Base-by-base conservation (phyloP, 2,888 invertebrate species). In the Pseudococcus longispinus region DNA sequence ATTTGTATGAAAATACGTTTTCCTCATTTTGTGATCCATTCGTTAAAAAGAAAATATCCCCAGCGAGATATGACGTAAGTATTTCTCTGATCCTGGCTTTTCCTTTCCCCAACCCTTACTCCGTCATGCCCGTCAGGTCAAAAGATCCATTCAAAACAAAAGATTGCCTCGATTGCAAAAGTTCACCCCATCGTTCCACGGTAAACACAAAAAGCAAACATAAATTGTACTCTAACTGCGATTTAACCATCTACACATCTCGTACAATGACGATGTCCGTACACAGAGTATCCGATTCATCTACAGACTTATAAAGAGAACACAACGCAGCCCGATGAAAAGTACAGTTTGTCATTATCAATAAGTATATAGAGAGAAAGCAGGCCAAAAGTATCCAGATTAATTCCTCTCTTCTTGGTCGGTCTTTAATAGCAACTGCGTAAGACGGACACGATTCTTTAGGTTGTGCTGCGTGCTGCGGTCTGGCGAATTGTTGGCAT, bases 401-500 rank as follows among this genome's bases (percentile, higher is more conserved):
- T 80, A 80, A 80, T 80, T 80, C 32, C 11, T 70, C 70, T 29
- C 26, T 70, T 70, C 18, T 37, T 23, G 77, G 20, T 42, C 23
- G 60, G 13, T 9, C 60, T 60, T 60, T 60, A 60, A 37, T 37
- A 4, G 6, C 60, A 23, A 23, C 23, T 60, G 60, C 60, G 60
- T 80, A 80, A 42, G 77, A 80, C 37, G 77, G 77, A 80, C 77
- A 42, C 20, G 42, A 80, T 37, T 80, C 77, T 80, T 80, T 80
- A 6, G 32, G n/a, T 74, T 80, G n/a, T n/a, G n/a, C 55, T 20
- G 60, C 23, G n/a, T n/a, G 55, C 55, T 37, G 65, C n/a, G 42
- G 77, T 42, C 42, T 60, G 60, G 77, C 13, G 77, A 80, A 80
- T 80, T 80, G 77, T 80, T 80, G 77, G 77, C 77, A 80, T 80